Evolutionary conservation across 1,140 invertebrate species (phyloP), one percentile per base, ranked within the genome.

Genomic region (Drosophila punjabiensis): DNA sequence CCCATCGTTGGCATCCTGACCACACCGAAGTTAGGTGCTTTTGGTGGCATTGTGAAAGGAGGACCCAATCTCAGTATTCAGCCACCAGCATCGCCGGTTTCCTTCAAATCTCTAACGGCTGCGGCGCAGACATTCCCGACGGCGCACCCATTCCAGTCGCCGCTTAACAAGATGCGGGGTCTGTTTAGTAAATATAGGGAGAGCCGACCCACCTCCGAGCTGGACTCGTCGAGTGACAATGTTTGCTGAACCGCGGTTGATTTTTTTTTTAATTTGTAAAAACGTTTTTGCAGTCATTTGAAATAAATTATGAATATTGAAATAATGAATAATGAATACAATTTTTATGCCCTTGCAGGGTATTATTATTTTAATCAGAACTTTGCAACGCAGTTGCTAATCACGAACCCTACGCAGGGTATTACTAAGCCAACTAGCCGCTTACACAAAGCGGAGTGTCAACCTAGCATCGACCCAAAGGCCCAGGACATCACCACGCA

Each of bases 171-270:
- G 55, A 10, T 78, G 67, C 82, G 82, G 30, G 82, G 81, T 5
- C 55, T 85, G 1, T 81, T 85, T 11, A 68, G 50, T 47, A 80
- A 85, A 47, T 85, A 73, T n/a, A 77, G 82, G 14, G 77, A 84
- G 30, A 10, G 20, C 2, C 55, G 63, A 4, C 13, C 59, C 8
- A 24, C 16, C 14, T 14, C 35, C 18, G 43, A 58, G 14, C 18
- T 50, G 20, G 43, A 76, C 10, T 55, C 70, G 18, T 39, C 58
- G 24, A 7, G 33, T 6, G 14, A 11, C 48, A 32, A 16, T 20
- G 9, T 16, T 16, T 37, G 55, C 33, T 50, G 48, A 50, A 20
- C 18, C 10, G 5, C 14, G 20, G 11, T 9, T 53, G 13, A 39
- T 14, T 43, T 35, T 32, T 13, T 35, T 50, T 59, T 41, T 9